These are phyloP conservation scores for Drosophila conformis DNA, from an alignment of 2,888 invertebrate species.

Conservation along the genomic window DNA sequence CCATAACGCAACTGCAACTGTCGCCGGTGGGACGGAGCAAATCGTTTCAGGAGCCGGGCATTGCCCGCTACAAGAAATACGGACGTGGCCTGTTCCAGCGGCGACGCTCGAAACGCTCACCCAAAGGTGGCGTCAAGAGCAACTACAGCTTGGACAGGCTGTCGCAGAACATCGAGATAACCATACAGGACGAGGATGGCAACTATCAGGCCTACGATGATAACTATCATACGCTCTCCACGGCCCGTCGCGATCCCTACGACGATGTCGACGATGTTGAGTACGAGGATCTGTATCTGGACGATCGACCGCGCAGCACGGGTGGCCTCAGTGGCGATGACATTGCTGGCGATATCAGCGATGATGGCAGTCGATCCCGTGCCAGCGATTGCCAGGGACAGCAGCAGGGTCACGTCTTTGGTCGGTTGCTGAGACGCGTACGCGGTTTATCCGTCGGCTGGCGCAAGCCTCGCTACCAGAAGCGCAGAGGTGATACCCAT, in stretches of 20 bases:
- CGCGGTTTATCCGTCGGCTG: constrained; percentile 84
- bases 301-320: constrained; percentile 66
- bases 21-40: constrained; percentile 83
- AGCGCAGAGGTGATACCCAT: constrained; percentile 84
- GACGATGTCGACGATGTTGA: constrained; percentile 67
- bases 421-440: constrained; percentile 83
- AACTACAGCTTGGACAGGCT: constrained; percentile 83
- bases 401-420: constrained; percentile 75
- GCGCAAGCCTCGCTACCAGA: constrained; percentile 84
- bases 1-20: constrained; percentile 47
- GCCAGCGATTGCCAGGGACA: constrained; percentile 54
- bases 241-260: constrained; percentile 49
- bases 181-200: constrained; percentile 84
- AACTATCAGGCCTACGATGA: constrained; percentile 83
- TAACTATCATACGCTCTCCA: constrained; percentile 74
- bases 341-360: constrained; percentile 80
- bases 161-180: constrained; percentile 84
- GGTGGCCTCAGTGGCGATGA: constrained; percentile 70
- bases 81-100: constrained; percentile 82
- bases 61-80: constrained; percentile 79
- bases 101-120: constrained; percentile 81
- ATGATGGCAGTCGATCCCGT: constrained; percentile 80
- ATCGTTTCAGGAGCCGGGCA: constrained; percentile 85
- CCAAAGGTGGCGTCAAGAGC: constrained; percentile 71
- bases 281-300: constrained; percentile 68